Base-by-base conservation (phyloP, 2,797 vertebrate genomes). In the Pseudocheirus occidentalis region DNA sequence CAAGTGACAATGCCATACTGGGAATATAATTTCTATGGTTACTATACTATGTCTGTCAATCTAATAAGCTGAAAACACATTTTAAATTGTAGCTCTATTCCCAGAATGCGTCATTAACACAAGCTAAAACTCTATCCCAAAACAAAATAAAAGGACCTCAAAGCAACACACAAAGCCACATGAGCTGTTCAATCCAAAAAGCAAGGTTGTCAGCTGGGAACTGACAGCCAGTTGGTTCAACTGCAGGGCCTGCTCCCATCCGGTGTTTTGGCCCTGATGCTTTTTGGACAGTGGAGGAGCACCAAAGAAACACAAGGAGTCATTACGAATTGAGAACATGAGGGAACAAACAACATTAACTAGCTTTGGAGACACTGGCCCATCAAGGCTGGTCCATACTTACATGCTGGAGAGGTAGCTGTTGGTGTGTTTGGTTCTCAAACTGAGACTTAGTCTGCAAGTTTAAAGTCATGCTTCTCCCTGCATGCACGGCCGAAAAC, bases 391-490 rank as follows among this genome's bases (percentile, higher is more conserved):
- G 95, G 98, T 98, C 98, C 98, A 99, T 99, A 99, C 99, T 99
- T 99, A 99, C 99, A 99, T 99, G 98, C 99, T 99, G 99, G 99
- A 99, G 99, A 99, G 99, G 99, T 99, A 99, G 99, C 99, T 99
- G 99, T 99, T 99, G 99, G 99, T 99, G 99, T 99, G 99, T 99
- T 99, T 99, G 99, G 99, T 99, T 99, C 99, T 99, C 99, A 99
- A 99, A 99, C 99, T 99, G 99, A 99, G 99, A 99, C 99, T 99
- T 99, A 99, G 99, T 99, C 99, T 99, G 99, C 99, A 99, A 99
- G 99, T 99, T 99, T 99, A 99, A 99, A 99, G 99, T 99, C 99
- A 99, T 99, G 99, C 99, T 99, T 99, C 99, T 99, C 99, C 99
- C 99, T 98, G 99, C 99, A 99, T 99, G 99, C 99, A 99, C 99